A percentile compares a stretch with the other conserved stretches of the same genome.
phyloP scores from a whole-genome alignment of 1,140 invertebrate species.

The Scaptodrosophila lebanonensis region DNA sequence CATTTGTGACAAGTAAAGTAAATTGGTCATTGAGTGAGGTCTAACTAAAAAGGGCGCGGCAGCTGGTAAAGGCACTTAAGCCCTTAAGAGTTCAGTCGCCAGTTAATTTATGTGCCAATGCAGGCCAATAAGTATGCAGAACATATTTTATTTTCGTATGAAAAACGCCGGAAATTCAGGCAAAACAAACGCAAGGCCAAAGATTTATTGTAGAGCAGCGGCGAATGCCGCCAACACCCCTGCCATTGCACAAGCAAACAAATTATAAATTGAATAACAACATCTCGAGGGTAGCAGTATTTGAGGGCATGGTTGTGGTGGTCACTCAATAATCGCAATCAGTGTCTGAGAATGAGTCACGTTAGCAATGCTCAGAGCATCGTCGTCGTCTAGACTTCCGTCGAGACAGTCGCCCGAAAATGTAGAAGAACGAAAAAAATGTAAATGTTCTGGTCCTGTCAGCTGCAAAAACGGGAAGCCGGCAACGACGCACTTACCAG shows the following conservation, averaged over 20 bases:
- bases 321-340: no score
- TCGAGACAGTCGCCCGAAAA: constrained; percentile 52
- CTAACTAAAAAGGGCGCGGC: no score
- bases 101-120: constrained; percentile 34
- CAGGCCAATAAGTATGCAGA: constrained; percentile 1
- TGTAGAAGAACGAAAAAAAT: no score
- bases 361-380: constrained; percentile 33
- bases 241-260: constrained; percentile 18
- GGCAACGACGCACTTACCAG: constrained; percentile 48
- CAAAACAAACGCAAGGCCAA: constrained; percentile 39
- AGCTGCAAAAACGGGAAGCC: constrained; percentile 11
- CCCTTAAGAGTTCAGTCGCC: constrained; percentile 22
- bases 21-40: no score
- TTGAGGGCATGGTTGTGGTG: no score
- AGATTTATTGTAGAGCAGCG: constrained; percentile 47
- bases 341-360: constrained; percentile 19
- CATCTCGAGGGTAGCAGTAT: constrained; percentile 20
- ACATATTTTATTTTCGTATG: constrained; percentile 22
- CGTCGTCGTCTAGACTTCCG: constrained; percentile 71
- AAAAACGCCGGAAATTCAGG: constrained; percentile 61
- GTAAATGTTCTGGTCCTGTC: constrained; percentile 23
- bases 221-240: constrained; percentile 1
- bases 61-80: no score
- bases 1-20: no score
- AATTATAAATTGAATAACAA: constrained; percentile 63